Evolutionary conservation across 2,888 invertebrate genomes (phyloP), one percentile per base, ranked within the genome.

Genomic region (Peribatodes rhomboidaria): DNA sequence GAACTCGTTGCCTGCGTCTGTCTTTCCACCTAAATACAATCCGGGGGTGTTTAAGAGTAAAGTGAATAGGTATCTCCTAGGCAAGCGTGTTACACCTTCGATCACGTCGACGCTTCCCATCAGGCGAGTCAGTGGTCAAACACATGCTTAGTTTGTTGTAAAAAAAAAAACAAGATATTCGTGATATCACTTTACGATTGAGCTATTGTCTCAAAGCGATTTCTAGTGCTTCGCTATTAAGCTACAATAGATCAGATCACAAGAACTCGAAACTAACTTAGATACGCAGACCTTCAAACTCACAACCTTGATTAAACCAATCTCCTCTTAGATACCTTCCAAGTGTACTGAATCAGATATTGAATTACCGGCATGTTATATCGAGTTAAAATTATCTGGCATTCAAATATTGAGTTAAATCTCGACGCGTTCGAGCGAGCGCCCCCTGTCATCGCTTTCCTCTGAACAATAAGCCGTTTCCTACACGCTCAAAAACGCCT

Each of bases 401-500:
- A 27, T 27, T 27, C 20, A 11, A 47, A 47, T 27, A 16, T 56
- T 9, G n/a, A n/a, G 47, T 37, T 57, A 41, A 35, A 50, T 37
- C 27, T 37, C 39, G 41, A 20, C 47, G 41, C 47, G 41, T 46
- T 54, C 50, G 16, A 50, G 27, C 52, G 31, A 35, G 39, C 47
- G n/a, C 35, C 8, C 35, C 4, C 56, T 54, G 54, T 65, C 66
- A 64, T 68, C 68, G 69, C 71, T 69, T 69, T 68, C 62, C 65
- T 62, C 42, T 20, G 20, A 66, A 70, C 68, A 73, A 73, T 69
- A 63, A 60, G 60, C 49, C 67, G 76, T 82, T 86, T 87, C 84
- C 82, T 81, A 81, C 81, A 78, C 78, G 82, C 74, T 80, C 75
- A 85, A 85, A 87, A 88, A 85, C 77, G 78, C 70, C 74, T 65